A percentile compares a stretch with the other conserved stretches of the same genome.
These are phyloP conservation scores for Empidonax traillii DNA, from an alignment of 2,113 vertebrate species.

Conservation along the genomic window DNA sequence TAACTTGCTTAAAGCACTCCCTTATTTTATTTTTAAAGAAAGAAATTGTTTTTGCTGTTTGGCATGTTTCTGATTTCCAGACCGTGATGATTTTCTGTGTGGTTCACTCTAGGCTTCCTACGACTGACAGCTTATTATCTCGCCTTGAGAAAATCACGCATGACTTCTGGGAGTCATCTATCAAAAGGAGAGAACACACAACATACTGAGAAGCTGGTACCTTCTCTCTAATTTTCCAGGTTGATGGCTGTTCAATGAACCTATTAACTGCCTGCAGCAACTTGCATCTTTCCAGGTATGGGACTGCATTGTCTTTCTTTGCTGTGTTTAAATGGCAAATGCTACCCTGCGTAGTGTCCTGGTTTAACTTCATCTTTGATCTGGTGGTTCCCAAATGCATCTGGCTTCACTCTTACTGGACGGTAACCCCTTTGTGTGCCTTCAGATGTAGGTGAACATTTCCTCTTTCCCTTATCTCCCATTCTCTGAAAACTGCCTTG, in stretches of 20 bases:
- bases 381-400: not conserved
- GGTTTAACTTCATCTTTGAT: not conserved
- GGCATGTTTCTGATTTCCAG: constrained; percentile 13
- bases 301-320: not conserved
- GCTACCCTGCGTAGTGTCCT: not conserved
- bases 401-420: not conserved
- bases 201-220: not conserved
- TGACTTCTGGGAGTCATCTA: not conserved
- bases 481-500: not conserved
- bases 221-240: not conserved
- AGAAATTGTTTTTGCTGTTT: not conserved
- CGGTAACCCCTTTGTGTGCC: not conserved
- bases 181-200: not conserved
- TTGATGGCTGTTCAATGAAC: not conserved
- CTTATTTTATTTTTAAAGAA: not conserved
- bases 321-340: not conserved
- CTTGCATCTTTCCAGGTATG: not conserved
- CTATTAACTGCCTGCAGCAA: not conserved
- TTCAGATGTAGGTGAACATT: not conserved
- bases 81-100: not conserved
- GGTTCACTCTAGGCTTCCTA: not conserved
- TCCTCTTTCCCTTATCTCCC: not conserved
- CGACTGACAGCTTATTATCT: not conserved
- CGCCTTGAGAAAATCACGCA: not conserved
- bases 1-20: not conserved